A percentile compares a stretch with the other conserved stretches of the same genome.
These are phyloP conservation scores for Oreonectes daqikongensis DNA, from an alignment of 2,797 vertebrate genomes.

Conservation along the genomic window DNA sequence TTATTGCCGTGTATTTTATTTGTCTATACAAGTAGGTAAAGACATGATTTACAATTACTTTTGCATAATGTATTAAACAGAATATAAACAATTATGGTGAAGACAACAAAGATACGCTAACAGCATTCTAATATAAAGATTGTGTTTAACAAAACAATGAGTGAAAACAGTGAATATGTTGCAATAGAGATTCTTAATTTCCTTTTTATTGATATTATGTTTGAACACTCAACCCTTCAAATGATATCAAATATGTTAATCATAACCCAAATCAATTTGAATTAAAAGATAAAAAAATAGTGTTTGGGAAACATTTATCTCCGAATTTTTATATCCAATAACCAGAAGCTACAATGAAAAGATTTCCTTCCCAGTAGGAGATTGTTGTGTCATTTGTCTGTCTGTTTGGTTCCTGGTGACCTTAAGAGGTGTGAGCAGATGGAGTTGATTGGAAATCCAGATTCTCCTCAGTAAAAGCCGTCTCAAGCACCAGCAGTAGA, in stretches of 20 bases:
- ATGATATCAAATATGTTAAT: no score
- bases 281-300: no score
- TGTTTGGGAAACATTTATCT: no score
- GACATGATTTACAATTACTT: no score
- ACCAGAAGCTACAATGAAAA: no score
- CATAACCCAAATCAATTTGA: no score
- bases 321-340: no score
- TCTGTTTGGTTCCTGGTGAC: not conserved
- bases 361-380: no score
- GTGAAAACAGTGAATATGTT: not conserved
- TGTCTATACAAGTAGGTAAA: no score
- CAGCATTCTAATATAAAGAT: not conserved
- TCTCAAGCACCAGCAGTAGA: conserved; percentile 65
- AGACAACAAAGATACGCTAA: not conserved
- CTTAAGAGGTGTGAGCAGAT: conserved; percentile 51
- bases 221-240: not conserved
- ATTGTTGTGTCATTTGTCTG: no score
- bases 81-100: not conserved
- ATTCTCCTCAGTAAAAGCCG: conserved; percentile 78
- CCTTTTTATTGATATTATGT: not conserved
- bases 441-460: conserved; percentile 41
- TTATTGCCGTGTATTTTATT: no score
- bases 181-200: no score
- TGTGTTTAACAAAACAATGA: not conserved
- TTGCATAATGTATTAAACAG: not conserved